Evolutionary conservation across 64 coral and sea anemone genomes (phyloP).

Genomic region (Pocillopora verrucosa): DNA sequence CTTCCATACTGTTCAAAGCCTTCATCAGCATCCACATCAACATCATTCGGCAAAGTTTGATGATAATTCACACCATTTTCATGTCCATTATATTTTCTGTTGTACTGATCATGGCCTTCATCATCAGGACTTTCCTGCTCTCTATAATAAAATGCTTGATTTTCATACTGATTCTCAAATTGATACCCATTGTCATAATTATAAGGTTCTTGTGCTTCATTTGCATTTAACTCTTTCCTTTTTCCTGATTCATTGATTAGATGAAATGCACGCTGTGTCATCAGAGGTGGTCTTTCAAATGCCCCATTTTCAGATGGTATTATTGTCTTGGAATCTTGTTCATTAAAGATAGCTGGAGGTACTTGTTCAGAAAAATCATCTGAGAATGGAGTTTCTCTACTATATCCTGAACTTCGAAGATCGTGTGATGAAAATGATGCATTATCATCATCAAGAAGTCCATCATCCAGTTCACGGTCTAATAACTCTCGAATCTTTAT

Average conservation of each 20-base stretch:
- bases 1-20: slow-evolving; percentile 3
- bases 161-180: neutral
- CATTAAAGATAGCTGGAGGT: slow-evolving; percentile 43
- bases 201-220: neutral
- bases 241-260: slow-evolving; percentile 33
- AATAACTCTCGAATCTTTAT: slow-evolving; percentile 86
- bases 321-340: slow-evolving; percentile 22
- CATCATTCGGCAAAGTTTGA: slow-evolving; percentile 21
- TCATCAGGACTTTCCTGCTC: neutral
- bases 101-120: neutral
- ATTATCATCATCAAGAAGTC: slow-evolving; percentile 91
- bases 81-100: neutral
- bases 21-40: slow-evolving; percentile 18
- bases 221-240: neutral
- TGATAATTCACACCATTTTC: slow-evolving; percentile 12
- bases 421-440: slow-evolving; percentile 92
- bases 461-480: slow-evolving; percentile 89
- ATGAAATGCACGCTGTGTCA: slow-evolving; percentile 43
- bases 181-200: slow-evolving; percentile 21
- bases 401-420: slow-evolving; percentile 70
- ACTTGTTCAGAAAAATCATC: slow-evolving; percentile 38
- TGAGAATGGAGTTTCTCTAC: slow-evolving; percentile 68
- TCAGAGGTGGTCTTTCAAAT: slow-evolving; percentile 55
- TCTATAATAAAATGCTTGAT: slow-evolving; percentile 11
- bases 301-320: slow-evolving; percentile 48